These are phyloP conservation scores for Kryphioiulus occultus DNA, from an alignment of 2,888 invertebrate genomes.

Conservation along the genomic window DNA sequence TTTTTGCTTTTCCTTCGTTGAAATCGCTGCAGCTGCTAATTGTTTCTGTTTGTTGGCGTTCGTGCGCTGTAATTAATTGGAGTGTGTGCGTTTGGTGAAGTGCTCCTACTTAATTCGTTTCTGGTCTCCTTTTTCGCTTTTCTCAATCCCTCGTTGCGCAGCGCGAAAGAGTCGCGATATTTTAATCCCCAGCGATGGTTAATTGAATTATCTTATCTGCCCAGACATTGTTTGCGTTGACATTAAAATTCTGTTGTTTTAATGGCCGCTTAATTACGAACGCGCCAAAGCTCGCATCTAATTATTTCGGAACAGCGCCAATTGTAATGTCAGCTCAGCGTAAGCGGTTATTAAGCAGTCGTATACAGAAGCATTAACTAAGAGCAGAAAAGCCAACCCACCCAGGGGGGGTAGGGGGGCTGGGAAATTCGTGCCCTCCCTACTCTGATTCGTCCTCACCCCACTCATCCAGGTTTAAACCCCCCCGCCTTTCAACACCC, in stretches of 20 bases:
- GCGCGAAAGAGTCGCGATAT: background rate
- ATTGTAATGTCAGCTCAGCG: conserved; percentile 38
- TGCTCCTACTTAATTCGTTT: conserved; percentile 12
- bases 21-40: background rate
- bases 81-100: conserved; percentile 4
- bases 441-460: background rate
- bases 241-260: conserved; percentile 50
- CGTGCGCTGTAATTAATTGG: conserved; percentile 28
- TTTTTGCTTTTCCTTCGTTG: background rate
- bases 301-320: conserved; percentile 46
- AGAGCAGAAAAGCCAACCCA: conserved; percentile 14
- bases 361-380: conserved; percentile 35
- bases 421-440: background rate
- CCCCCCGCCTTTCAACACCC: background rate
- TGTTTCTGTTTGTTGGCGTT: conserved; percentile 32
- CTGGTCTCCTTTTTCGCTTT: conserved; percentile 39
- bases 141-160: conserved; percentile 33
- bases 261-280: conserved; percentile 49
- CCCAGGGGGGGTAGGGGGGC: background rate
- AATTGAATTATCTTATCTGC: conserved; percentile 51
- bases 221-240: conserved; percentile 51
- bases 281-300: conserved; percentile 49
- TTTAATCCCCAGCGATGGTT: conserved; percentile 49
- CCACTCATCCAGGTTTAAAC: background rate
- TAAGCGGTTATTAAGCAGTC: conserved; percentile 40